These are phyloP conservation scores for Notodonta ziczac DNA, from an alignment of 2,888 invertebrate genomes.

Conservation along the genomic window DNA sequence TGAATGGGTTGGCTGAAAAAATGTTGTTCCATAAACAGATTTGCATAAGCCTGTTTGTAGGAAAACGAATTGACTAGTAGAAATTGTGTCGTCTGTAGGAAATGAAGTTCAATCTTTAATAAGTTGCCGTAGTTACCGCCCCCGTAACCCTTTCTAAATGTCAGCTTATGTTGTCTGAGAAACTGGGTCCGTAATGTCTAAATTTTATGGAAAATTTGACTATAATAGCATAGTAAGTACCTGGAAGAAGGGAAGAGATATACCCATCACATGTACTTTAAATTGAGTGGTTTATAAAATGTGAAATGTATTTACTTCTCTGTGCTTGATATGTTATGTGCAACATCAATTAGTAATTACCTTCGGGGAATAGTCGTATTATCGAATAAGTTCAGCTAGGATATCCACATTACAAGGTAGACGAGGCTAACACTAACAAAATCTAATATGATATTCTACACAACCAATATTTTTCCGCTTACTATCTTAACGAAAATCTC, in stretches of 20 bases:
- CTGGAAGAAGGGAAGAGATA: too few relatives aligned
- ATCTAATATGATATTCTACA: too few relatives aligned
- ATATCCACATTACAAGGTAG: too few relatives aligned
- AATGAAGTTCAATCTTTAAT: background rate
- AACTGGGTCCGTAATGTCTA: background rate
- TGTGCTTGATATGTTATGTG: too few relatives aligned
- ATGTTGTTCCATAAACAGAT: background rate
- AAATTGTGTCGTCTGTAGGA: background rate
- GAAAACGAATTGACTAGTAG: background rate
- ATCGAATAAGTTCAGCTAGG: too few relatives aligned
- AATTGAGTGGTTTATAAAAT: too few relatives aligned
- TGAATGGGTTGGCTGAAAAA: slow-evolving; percentile 1
- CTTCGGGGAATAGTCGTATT: too few relatives aligned
- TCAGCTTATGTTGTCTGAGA: background rate
- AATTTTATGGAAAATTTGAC: background rate
- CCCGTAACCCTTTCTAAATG: background rate
- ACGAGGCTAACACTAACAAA: too few relatives aligned
- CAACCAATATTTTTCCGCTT: slow-evolving; percentile 24
- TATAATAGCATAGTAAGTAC: background rate
- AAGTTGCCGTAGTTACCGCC: background rate
- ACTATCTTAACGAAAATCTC: slow-evolving; percentile 22
- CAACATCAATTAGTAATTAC: too few relatives aligned
- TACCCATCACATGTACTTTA: too few relatives aligned
- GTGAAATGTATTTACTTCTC: too few relatives aligned
- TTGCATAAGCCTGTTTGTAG: background rate